Evolutionary conservation across 53 echinoderm and acorn worm species (phyloP), one percentile per base, ranked within the genome.

Genomic region (Holothuria leucospilota): DNA sequence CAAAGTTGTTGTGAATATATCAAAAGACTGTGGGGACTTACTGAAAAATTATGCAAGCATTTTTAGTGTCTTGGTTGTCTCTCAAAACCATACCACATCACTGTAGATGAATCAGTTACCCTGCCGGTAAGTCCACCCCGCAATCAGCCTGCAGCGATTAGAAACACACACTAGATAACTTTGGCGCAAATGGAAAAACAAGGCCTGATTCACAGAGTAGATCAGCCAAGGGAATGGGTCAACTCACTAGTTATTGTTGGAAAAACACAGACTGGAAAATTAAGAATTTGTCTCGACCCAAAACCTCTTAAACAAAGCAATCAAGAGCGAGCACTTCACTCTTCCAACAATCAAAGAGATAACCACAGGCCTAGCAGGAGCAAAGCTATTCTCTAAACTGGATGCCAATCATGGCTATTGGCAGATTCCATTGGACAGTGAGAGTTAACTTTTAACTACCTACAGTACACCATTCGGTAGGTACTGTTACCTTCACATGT

Each of bases 341-440:
- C 90, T 88, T 39, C 94, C 84, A 11, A 91, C 89, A n/a, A 82
- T 91, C 25, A 78, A 89, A 59, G 84, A 89, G 29, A 63, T 89
- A 3, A 24, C 89, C 62, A 84, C 89, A 29, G 71, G 89, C 8
- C 63, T 89, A 71, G 86, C 92, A 6, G 85, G 78, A 28, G 87
- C 94, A 9, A 83, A 84, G 20, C 21, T 92, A 1, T 94, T 94
- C 85, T 92, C 92, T 7, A 89, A 86, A 24, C 82, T 90, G 16
- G 92, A 92, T 77, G 92, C 94, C 59, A 92, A 92, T 63, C 90
- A 87, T 38, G 90, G 92, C 7, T 92, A 92, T 80, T 82, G 83
- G 68, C 94, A 92, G 78, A 87, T 92, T 28, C 60, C 84, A 24
- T 52, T 94, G 21, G 85, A 87, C 52, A 71, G 87, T 12, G 87